Conservation (phyloP, 2,888 invertebrate genomes). For the Cephus pulcher region DNA sequence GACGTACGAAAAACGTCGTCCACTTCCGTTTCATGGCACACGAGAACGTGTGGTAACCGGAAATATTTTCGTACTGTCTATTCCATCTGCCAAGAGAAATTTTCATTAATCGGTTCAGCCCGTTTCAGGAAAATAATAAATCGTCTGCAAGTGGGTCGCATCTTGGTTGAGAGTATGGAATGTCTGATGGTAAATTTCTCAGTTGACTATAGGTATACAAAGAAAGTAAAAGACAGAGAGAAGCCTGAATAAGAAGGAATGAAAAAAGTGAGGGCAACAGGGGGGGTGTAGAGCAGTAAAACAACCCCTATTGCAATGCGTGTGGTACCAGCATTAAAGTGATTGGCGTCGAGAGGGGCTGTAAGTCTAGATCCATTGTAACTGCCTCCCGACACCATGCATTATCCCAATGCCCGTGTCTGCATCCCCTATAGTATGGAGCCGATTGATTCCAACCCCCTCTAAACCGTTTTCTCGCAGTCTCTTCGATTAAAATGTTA, state of each 20-base stretch:
- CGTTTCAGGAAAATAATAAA: neutral
- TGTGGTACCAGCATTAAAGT: conserved; percentile 30
- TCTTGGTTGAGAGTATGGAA: neutral
- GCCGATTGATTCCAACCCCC: neutral
- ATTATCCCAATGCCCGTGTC: conserved; percentile 7
- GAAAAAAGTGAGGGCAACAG: neutral
- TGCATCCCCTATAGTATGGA: neutral
- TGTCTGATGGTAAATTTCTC: neutral
- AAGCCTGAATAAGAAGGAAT: neutral
- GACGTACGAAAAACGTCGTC: conserved; percentile 13
- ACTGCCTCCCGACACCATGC: conserved; percentile 25
- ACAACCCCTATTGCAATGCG: conserved; percentile 23
- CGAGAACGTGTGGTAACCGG: neutral
- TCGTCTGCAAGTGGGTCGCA: neutral
- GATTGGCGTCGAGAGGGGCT: conserved; percentile 30
- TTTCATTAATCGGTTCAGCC: neutral
- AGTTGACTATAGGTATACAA: neutral
- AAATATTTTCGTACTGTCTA: neutral
- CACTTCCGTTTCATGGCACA: neutral
- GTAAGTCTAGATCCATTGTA: conserved; percentile 27
- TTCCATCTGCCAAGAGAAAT: neutral
- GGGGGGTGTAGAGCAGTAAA: neutral
- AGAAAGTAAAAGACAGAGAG: neutral
- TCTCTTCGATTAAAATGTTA: neutral
- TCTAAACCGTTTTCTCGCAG: neutral